These are phyloP conservation scores for Elephantulus edwardii DNA, from an alignment of 2,113 vertebrate genomes.

Conservation along the genomic window DNA sequence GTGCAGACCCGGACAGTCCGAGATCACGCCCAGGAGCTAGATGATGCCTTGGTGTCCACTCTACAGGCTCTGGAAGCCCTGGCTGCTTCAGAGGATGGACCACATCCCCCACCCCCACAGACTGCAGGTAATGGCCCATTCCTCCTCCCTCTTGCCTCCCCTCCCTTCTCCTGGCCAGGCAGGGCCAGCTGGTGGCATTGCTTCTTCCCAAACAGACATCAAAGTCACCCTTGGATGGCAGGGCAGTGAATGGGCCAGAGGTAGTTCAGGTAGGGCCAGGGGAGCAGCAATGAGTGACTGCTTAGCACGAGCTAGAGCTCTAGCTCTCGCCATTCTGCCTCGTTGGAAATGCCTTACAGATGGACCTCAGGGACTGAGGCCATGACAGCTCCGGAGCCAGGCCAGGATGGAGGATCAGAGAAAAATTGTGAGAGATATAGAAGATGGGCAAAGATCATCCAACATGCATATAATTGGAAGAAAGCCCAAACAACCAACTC, in stretches of 20 bases:
- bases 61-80: conserved; percentile 97
- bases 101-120: conserved; percentile 93
- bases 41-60: conserved; percentile 97
- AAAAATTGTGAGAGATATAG: conserved; percentile 7
- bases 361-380: conserved; percentile 12
- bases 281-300: neutral
- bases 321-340: neutral
- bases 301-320: neutral
- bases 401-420: conserved; percentile 43
- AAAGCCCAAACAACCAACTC: conserved; percentile 48
- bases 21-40: conserved; percentile 97
- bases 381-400: neutral
- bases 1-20: conserved; percentile 93
- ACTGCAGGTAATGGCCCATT: conserved; percentile 90
- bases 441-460: conserved; percentile 41
- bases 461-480: conserved; percentile 42
- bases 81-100: conserved; percentile 97
- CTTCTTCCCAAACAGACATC: conserved; percentile 21
- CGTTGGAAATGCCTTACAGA: conserved; percentile 45
- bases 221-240: neutral
- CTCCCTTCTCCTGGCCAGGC: conserved; percentile 21
- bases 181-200: conserved; percentile 34
- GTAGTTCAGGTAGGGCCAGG: neutral
- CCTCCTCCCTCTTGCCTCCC: conserved; percentile 21
- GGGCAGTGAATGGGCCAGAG: neutral